These are phyloP conservation scores for Dendrocincla fuliginosa DNA, from an alignment of 2,797 vertebrate species.

Conservation along the genomic window DNA sequence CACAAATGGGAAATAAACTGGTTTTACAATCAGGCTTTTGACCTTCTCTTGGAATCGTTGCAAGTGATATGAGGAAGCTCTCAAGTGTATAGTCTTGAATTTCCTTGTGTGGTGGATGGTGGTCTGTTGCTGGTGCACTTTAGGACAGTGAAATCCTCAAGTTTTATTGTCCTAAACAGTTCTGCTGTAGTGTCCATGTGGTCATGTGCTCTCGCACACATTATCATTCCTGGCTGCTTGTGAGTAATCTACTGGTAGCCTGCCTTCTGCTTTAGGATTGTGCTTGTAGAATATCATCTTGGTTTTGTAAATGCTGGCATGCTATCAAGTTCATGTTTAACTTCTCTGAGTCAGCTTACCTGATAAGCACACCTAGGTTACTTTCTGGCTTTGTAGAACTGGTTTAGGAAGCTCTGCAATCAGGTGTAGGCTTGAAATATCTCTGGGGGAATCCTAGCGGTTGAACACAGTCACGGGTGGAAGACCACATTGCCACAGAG, in stretches of 20 bases:
- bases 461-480: accelerated
- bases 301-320: neutral
- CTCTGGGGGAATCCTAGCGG: neutral
- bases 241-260: neutral
- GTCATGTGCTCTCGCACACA: accelerated
- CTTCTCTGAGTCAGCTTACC: neutral
- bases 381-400: neutral
- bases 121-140: neutral
- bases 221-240: neutral
- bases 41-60: neutral
- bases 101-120: neutral
- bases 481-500: neutral
- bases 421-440: neutral
- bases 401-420: neutral
- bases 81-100: neutral
- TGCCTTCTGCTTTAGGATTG: neutral
- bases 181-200: neutral
- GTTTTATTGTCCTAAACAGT: neutral
- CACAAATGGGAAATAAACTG: neutral
- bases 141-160: accelerated
- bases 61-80: accelerated
- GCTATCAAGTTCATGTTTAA: neutral
- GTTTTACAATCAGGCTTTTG: accelerated
- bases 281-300: neutral
- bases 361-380: neutral